These are phyloP conservation scores for Hippopotamus amphibius DNA, from an alignment of 2,113 vertebrate species.

Conservation along the genomic window DNA sequence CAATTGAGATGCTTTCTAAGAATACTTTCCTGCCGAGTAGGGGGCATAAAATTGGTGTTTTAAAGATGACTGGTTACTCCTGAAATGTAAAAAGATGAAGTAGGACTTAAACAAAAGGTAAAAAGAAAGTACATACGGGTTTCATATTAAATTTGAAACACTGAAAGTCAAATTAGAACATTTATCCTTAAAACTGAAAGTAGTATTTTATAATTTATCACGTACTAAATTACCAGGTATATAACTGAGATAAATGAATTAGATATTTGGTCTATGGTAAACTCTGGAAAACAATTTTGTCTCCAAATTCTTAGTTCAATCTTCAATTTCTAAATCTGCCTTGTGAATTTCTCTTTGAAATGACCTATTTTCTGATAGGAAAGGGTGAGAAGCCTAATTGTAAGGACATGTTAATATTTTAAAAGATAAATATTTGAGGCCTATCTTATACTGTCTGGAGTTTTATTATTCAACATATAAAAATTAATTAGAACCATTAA, in stretches of 20 bases:
- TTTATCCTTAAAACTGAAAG: conserved; percentile 30
- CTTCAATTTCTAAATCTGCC: neutral
- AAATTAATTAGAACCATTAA: conserved; percentile 49
- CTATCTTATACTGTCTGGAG: neutral
- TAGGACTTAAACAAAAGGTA: conserved; percentile 2
- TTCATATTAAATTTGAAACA: conserved; percentile 32
- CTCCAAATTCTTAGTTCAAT: conserved; percentile 30
- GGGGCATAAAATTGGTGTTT: neutral
- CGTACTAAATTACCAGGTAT: conserved; percentile 4
- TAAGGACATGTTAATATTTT: conserved; percentile 40
- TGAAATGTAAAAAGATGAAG: conserved; percentile 42
- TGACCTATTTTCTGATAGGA: neutral
- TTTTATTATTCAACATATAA: conserved; percentile 49
- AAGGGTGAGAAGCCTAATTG: neutral
- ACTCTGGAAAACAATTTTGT: neutral
- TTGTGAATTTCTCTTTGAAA: neutral
- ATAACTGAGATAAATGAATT: conserved; percentile 27
- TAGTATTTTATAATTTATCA: conserved; percentile 38
- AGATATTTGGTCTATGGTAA: neutral
- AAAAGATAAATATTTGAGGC: conserved; percentile 39
- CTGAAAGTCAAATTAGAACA: conserved; percentile 20
- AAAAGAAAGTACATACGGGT: neutral
- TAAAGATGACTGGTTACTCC: neutral
- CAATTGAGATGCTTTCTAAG: neutral
- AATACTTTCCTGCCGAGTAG: neutral